Evolutionary conservation across 1,140 invertebrate species (phyloP).

Genomic region (Agrypnia vestita): DNA sequence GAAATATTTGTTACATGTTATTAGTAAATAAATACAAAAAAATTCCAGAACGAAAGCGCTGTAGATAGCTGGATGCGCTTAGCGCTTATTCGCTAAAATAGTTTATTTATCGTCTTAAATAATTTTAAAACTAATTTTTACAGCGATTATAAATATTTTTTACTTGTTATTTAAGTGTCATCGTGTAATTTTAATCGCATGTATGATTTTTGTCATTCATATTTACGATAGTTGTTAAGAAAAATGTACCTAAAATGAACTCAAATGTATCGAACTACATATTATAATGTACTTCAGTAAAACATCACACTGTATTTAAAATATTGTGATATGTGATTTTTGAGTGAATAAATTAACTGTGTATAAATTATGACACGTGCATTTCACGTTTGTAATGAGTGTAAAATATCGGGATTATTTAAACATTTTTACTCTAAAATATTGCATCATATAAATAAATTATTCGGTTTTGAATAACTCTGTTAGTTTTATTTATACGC

Average conservation of each 20-base stretch:
- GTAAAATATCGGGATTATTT: slow-evolving; percentile 3
- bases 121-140: no score
- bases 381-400: background rate
- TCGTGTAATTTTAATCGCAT: background rate
- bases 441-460: background rate
- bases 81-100: no score
- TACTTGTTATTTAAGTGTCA: slow-evolving; percentile 5
- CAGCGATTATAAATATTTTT: no score
- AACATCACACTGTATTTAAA: slow-evolving; percentile 2
- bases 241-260: slow-evolving; percentile 36
- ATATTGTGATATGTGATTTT: background rate
- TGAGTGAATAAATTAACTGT: background rate
- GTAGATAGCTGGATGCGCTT: no score
- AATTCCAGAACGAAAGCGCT: no score
- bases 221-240: slow-evolving; percentile 18
- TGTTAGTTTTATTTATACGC: background rate
- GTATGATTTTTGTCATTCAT: slow-evolving; percentile 16
- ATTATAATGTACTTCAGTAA: background rate
- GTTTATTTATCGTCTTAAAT: no score
- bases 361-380: background rate
- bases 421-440: slow-evolving; percentile 25
- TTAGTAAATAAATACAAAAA: no score
- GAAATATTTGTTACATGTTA: no score
- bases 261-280: slow-evolving; percentile 34
- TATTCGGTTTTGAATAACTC: slow-evolving; percentile 30